These are phyloP conservation scores for Xestia rhomboidea DNA, from an alignment of 2,888 invertebrate species.

Conservation along the genomic window DNA sequence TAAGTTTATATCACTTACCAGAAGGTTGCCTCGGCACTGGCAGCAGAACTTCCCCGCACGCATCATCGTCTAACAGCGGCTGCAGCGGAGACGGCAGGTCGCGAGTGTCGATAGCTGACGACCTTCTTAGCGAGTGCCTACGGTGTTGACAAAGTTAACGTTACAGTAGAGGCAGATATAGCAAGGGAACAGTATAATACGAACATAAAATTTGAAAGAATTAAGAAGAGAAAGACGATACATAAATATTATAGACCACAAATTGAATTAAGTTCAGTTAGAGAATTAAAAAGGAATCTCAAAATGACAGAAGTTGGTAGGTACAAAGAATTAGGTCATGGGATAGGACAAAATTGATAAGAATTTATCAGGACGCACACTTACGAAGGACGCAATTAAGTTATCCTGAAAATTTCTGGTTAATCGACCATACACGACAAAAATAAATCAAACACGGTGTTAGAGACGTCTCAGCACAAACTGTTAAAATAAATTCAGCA, in stretches of 20 bases:
- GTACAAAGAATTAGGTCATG: neutral
- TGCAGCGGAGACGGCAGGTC: slow-evolving; percentile 87
- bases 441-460: neutral
- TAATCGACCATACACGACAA: neutral
- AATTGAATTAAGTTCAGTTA: neutral
- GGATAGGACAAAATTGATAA: neutral
- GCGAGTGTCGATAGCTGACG: slow-evolving; percentile 92
- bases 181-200: neutral
- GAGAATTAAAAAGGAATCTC: neutral
- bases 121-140: slow-evolving; percentile 88
- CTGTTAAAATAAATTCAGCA: neutral
- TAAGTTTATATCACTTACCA: slow-evolving; percentile 70
- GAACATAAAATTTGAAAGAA: neutral
- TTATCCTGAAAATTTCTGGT: slow-evolving; percentile 11
- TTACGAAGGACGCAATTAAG: too few species aligned
- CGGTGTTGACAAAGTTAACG: neutral
- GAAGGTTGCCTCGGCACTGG: slow-evolving; percentile 89
- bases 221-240: neutral
- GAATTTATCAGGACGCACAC: slow-evolving; percentile 3
- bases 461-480: neutral
- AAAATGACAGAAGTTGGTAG: neutral
- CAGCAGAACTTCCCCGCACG: slow-evolving; percentile 83
- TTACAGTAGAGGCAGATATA: neutral
- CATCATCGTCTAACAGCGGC: slow-evolving; percentile 83
- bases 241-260: neutral